Evolutionary conservation across 1,140 invertebrate species (phyloP).

Genomic region (Drosophila sproati): DNA sequence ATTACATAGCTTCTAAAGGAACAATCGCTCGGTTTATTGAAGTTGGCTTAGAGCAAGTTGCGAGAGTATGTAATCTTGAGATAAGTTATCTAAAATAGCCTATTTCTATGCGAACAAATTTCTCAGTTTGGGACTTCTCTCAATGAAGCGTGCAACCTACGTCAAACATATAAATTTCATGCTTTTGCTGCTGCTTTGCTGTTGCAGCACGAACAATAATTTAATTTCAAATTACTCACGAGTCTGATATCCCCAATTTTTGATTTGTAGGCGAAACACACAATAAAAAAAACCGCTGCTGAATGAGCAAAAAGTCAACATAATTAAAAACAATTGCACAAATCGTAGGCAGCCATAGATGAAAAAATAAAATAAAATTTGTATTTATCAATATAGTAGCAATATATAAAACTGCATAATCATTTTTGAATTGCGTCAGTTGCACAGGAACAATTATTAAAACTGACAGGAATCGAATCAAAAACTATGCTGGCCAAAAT

Average conservation of each 20-base stretch:
- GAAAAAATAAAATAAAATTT: background rate
- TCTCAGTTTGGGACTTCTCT: too few relatives aligned
- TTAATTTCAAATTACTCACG: conserved; percentile 70
- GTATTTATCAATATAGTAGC: background rate
- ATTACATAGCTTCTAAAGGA: too few relatives aligned
- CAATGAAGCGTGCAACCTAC: too few relatives aligned
- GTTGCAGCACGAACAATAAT: conserved; percentile 57
- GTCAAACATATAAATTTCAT: too few relatives aligned
- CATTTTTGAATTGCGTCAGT: background rate
- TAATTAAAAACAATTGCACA: conserved; percentile 14
- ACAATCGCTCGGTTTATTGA: too few relatives aligned
- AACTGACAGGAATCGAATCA: conserved; percentile 44
- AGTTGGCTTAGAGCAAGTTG: too few relatives aligned
- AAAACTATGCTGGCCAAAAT: conserved; percentile 46
- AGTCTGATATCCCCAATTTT: conserved; percentile 72
- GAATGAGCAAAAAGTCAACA: background rate
- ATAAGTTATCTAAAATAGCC: too few relatives aligned
- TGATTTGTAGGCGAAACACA: conserved; percentile 55
- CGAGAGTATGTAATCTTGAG: too few relatives aligned
- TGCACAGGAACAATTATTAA: conserved; percentile 31
- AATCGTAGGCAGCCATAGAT: conserved; percentile 1
- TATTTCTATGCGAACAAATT: too few relatives aligned
- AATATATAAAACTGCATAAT: conserved; percentile 11
- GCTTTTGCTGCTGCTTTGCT: conserved; percentile 9
- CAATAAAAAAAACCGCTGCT: too few relatives aligned